phyloP scores from a whole-genome alignment of 2,797 vertebrate genomes.

The Thamnophis elegans region DNA sequence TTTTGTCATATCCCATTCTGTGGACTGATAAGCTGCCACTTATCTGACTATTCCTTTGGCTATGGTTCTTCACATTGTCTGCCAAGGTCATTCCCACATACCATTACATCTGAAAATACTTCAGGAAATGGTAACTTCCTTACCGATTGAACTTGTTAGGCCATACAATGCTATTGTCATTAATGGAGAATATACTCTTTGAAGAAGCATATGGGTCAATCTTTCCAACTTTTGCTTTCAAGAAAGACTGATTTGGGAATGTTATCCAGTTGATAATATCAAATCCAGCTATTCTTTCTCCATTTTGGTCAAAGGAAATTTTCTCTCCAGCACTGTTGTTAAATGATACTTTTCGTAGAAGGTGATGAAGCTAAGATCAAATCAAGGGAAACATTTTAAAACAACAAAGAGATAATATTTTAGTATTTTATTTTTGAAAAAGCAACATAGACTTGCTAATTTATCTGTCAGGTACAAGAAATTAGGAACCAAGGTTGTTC shows the following conservation, averaged over 20 bases:
- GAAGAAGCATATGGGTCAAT: background rate
- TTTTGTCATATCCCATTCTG: background rate
- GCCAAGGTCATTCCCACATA: background rate
- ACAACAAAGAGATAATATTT: background rate
- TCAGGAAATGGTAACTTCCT: background rate
- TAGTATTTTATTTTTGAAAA: too few relatives aligned
- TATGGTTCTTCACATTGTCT: background rate
- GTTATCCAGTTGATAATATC: constrained; percentile 21
- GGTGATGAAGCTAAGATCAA: background rate
- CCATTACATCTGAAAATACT: background rate
- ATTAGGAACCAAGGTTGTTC: too few relatives aligned
- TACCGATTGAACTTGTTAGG: background rate
- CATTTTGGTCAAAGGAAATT: constrained; percentile 5
- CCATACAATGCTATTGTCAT: background rate
- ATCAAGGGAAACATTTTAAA: background rate
- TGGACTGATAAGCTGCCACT: background rate
- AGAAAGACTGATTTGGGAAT: constrained; percentile 10
- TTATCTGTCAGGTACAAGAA: too few relatives aligned
- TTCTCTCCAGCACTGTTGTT: constrained; percentile 1
- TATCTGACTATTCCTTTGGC: background rate
- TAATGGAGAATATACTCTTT: background rate
- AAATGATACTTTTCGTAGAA: background rate
- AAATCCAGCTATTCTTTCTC: background rate
- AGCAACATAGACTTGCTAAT: too few relatives aligned
- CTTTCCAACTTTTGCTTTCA: background rate